Base-by-base conservation (phyloP, 2,888 invertebrate species). In the Venustoraphidia nigricollis region DNA sequence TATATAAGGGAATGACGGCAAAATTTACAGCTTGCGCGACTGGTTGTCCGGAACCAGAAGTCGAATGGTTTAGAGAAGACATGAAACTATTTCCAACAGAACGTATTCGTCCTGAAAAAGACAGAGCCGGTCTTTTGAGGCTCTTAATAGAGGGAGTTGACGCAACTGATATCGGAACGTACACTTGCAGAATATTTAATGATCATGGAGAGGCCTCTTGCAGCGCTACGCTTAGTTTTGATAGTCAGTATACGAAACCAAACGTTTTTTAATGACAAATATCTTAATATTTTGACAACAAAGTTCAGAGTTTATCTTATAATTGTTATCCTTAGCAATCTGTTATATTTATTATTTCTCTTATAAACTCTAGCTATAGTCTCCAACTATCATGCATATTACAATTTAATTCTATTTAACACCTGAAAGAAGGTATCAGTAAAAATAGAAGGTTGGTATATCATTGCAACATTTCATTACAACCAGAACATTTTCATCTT, bases 21-120 rank as follows among this genome's bases (percentile, higher is more conserved):
- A 90, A 90, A 68, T 91, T 93, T 66, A 93, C 91, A n/a, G 92
- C 92, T 48, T 92, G 92, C 63, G 83, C 85, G 44, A 81, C 84
- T 43, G 93, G 93, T 50, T 75, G 76, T 49, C 93, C 93, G 0
- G 90, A 90, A 49, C 92, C 92, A 0, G 86, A 85, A 50, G 88
- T 85, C 44, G 89, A 91, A 62, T 86, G 85, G 85, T 90, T 79
- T 70, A 79, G 86, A 58, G 82, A 88, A 66, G 82, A 82, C 54
- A 77, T 83, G 58, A 77, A 81, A 61, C 59, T 92, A 10, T 86
- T 83, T 70, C 86, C 89, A 1, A 82, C 85, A 44, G 87, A 88
- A 53, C 77, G 91, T 17, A 81, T 90, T 56, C 75, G 78, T 53
- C 83, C 91, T 69, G 90, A 92, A 61, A 77, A 79, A 50, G 91